Conservation (phyloP, 2,113 vertebrate species). For the Balaeniceps rex region DNA sequence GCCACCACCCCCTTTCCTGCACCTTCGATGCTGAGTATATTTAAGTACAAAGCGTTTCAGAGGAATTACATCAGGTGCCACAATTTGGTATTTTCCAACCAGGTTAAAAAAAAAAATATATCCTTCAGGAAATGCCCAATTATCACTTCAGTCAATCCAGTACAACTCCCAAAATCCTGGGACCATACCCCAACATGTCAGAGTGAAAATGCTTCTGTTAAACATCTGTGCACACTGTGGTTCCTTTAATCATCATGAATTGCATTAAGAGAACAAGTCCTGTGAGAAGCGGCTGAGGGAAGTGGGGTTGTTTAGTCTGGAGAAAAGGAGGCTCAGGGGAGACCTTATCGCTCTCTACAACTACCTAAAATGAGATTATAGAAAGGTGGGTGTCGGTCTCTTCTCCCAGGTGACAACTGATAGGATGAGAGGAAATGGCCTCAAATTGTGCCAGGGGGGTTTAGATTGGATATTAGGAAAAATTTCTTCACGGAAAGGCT, state of each 20-base stretch:
- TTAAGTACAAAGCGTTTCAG: background rate
- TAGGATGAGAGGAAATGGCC: background rate
- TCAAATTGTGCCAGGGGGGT: background rate
- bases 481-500: background rate
- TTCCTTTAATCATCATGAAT: background rate
- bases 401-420: background rate
- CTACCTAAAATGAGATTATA: background rate
- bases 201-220: background rate
- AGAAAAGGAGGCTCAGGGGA: background rate
- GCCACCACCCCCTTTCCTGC: too few species aligned
- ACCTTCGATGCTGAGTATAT: too few species aligned
- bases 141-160: background rate
- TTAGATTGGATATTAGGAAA: background rate
- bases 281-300: background rate
- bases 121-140: background rate
- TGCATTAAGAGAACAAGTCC: background rate
- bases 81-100: background rate
- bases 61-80: background rate
- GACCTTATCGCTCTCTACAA: background rate
- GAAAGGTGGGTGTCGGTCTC: background rate
- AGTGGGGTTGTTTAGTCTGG: background rate
- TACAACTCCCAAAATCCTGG: background rate
- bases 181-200: fast-evolving
- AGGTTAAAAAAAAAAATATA: background rate
- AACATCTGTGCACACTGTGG: background rate